Conservation (phyloP, 37 sponge, comb jelly and placozoan species). For the Theonella swinhoei region DNA sequence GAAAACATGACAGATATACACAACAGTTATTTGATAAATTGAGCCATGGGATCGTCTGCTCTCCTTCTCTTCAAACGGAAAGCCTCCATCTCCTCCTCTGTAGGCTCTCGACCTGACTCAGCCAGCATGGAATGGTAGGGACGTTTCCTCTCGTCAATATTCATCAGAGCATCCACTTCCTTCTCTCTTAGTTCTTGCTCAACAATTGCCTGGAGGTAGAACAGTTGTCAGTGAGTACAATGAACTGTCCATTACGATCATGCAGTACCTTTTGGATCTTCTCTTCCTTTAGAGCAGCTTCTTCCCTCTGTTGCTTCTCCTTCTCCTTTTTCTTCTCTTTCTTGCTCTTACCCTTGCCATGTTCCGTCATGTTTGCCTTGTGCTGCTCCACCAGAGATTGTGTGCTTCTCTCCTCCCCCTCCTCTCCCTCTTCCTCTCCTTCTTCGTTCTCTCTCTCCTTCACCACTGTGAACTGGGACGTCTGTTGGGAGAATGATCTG, state of each 20-base stretch:
- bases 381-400: constrained; percentile 62
- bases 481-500: too few species aligned
- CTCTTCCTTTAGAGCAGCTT: constrained; percentile 38
- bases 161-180: constrained; percentile 49
- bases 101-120: constrained; percentile 62
- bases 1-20: background rate
- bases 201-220: constrained; percentile 49
- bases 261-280: constrained; percentile 41
- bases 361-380: constrained; percentile 35
- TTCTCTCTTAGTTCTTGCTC: constrained; percentile 61
- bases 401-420: constrained; percentile 5
- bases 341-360: constrained; percentile 37
- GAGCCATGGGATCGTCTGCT: constrained; percentile 91
- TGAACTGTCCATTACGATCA: background rate
- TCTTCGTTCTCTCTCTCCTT: background rate
- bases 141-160: constrained; percentile 88
- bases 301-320: constrained; percentile 15
- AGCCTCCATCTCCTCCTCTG: constrained; percentile 98
- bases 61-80: constrained; percentile 67
- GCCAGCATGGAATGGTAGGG: constrained; percentile 92
- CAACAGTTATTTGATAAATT: constrained; percentile 6
- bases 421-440: constrained; percentile 17
- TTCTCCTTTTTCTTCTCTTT: constrained; percentile 47
- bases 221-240: background rate
- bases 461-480: constrained; percentile 28